Base-by-base conservation (phyloP, 2,888 invertebrate genomes). In the Drosophila pseudotakahashii region DNA sequence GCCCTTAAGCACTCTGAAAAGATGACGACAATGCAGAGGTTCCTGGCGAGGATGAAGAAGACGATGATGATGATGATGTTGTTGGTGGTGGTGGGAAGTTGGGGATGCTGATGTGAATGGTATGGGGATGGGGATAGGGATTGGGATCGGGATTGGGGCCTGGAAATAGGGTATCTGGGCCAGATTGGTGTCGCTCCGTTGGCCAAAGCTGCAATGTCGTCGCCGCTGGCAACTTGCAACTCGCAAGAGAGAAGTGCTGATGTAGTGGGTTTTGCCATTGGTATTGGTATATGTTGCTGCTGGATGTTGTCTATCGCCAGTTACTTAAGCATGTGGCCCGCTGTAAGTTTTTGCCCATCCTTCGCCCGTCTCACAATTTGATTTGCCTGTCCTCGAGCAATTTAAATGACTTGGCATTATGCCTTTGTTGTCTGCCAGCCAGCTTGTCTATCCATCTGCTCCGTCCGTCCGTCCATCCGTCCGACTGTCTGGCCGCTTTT, bases 1-100 rank as follows among this genome's bases (percentile, higher is more conserved):
- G 84, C 84, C 84, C 84, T 85, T 86, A 85, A 85, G 84, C 84
- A 85, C 86, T 85, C 76, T 79, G 81, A 78, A 82, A 84, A 84
- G 84, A 84, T 83, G 86, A 83, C 77, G 82, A 80, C 77, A 68
- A 72, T 64, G 74, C 58, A 45, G 58, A 61, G 47, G 60, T 51
- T 57, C 47, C 63, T 54, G 67, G 67, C 30, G 45, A 66, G 36
- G 66, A 66, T 45, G 51, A 60, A 14, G 39, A 37, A 7, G 45
- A 19, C 30, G 45, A 41, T 7, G 45, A 60, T 9, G 42, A n/a
- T 36, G 36, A 32, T 7, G 45, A 16, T 50, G 45, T 37, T 16
- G 58, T 32, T 44, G 47, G 1, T 7, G 14, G 4, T 44, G 26
- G 34, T 26, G 30, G 23, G 23, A 39, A n/a, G 13, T 32, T 45